Base-by-base conservation (phyloP, 2,888 invertebrate genomes). In the Pharmacophagus antenor region DNA sequence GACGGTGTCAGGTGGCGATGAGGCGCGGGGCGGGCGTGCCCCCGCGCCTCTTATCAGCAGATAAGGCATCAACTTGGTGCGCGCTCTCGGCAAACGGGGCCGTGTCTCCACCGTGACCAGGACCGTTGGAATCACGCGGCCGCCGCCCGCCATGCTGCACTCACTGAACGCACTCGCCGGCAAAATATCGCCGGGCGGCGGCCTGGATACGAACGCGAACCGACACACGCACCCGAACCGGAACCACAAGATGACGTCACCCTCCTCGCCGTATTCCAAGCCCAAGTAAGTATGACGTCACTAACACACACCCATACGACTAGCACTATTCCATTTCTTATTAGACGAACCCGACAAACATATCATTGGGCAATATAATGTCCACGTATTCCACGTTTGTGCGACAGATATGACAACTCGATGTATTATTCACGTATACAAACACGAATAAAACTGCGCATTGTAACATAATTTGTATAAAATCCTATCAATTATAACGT, bases 81-180 rank as follows among this genome's bases (percentile, higher is more conserved):
- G 73, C 70, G 77, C 75, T 73, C 74, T 80, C 78, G 79, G 73
- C 85, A 84, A 79, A 82, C 82, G 80, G 73, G 76, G 79, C 76
- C 78, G 79, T 77, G 75, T 72, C 77, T 80, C 82, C 88, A 87
- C 76, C 84, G 86, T 91, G 88, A 88, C 89, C 82, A 85, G 87
- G 86, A 81, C 79, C 84, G 84, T 83, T 66, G 78, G 78, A 67
- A 73, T 65, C 67, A 77, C 81, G 80, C 88, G 88, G 91, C 89
- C 88, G 91, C 90, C 88, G 96, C 96, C 96, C 93, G 89, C 84
- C 70, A 96, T 96, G 96, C 93, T 97, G 88, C 95, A 95, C 88
- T 95, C 96, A 74, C 92, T 97, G 88, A 96, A 96, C 92, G 94
- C 95, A 85, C 93, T 97, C 91, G 96, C 96, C 91, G 95, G 95